A percentile compares a stretch with the other conserved stretches of the same genome.
phyloP scores from a whole-genome alignment of 2,113 vertebrate species.

The Pantherophis guttatus region DNA sequence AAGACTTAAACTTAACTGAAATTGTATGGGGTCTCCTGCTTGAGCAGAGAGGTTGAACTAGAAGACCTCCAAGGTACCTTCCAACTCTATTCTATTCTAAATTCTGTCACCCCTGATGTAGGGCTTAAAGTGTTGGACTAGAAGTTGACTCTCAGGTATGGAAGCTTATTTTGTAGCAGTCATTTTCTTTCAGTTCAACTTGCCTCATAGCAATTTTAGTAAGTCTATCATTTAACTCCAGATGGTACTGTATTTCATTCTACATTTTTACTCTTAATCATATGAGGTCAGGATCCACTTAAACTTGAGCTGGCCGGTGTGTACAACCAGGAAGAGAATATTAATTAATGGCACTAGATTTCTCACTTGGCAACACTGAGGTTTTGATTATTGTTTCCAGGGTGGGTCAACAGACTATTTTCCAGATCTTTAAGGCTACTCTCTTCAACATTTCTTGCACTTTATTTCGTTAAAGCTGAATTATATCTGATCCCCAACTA shows the following conservation, averaged over 20 bases:
- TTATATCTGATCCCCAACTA: neutral
- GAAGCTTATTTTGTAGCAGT: neutral
- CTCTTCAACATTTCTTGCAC: neutral
- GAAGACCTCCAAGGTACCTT: neutral
- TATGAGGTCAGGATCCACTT: neutral
- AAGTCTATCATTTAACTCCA: neutral
- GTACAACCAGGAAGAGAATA: neutral
- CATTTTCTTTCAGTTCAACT: neutral
- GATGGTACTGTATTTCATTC: neutral
- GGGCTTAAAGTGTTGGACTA: neutral
- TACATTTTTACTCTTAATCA: neutral
- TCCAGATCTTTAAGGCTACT: accelerated
- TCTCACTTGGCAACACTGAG: neutral
- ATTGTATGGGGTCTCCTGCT: neutral
- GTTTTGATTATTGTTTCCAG: neutral
- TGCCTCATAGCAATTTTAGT: neutral
- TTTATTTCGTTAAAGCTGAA: slow-evolving; percentile 1
- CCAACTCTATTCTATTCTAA: neutral
- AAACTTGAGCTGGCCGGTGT: neutral
- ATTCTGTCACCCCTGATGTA: neutral
- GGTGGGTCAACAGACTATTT: neutral
- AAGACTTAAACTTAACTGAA: neutral
- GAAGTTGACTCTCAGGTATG: neutral
- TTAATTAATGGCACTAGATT: neutral
- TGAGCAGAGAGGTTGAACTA: neutral